These are phyloP conservation scores for Drosophila eohydei DNA, from an alignment of 2,888 invertebrate species.

Conservation along the genomic window DNA sequence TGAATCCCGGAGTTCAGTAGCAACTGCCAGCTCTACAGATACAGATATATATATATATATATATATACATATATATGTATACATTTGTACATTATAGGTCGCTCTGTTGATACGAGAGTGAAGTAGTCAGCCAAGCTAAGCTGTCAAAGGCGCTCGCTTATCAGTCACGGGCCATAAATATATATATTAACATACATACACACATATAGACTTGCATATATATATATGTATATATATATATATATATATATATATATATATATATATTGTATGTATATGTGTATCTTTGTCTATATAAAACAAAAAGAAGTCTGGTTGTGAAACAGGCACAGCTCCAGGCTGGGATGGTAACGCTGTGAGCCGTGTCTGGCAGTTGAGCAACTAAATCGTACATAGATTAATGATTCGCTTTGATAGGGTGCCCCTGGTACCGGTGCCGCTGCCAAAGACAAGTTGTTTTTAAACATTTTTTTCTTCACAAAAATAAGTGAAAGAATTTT, in stretches of 20 bases:
- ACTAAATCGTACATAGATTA: slow-evolving; percentile 25
- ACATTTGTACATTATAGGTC: slow-evolving; percentile 55
- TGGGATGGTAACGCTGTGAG: slow-evolving; percentile 14
- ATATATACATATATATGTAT: slow-evolving; percentile 3
- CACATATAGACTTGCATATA: background rate
- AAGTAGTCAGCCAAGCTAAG: slow-evolving; percentile 42
- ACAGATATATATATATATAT: slow-evolving; percentile 3
- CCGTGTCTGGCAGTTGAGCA: slow-evolving; percentile 20
- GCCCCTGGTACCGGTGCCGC: slow-evolving; percentile 6
- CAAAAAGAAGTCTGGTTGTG: slow-evolving; percentile 31
- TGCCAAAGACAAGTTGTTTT: slow-evolving; percentile 11
- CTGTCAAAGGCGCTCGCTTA: slow-evolving; percentile 62
- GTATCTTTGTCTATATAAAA: slow-evolving; percentile 2
- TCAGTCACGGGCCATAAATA: slow-evolving; percentile 55
- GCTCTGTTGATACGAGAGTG: slow-evolving; percentile 50
- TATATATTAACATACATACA: background rate
- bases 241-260: slow-evolving; percentile 2
- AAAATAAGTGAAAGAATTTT: slow-evolving; percentile 15
- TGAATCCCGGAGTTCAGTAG: slow-evolving; percentile 55
- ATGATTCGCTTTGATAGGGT: slow-evolving; percentile 20
- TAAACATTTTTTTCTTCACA: background rate
- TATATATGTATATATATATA: slow-evolving; percentile 2
- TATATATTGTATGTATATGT: background rate
- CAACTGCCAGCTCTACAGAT: slow-evolving; percentile 22
- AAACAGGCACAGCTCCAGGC: slow-evolving; percentile 21